Base-by-base conservation (phyloP, 2,888 invertebrate species). In the Drosophila fungiperda region DNA sequence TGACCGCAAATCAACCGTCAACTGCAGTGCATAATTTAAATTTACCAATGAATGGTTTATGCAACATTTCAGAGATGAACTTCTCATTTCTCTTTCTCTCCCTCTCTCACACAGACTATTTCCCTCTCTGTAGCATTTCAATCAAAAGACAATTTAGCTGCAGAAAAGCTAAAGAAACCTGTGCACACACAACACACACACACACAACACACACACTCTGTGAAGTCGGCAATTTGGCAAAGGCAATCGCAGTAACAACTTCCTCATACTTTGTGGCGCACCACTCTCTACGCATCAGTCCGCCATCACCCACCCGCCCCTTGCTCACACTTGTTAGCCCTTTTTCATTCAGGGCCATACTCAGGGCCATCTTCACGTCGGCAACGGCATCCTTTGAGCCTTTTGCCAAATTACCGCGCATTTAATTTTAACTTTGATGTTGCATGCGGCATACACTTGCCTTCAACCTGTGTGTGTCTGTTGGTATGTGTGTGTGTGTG, bases 371-470 rank as follows among this genome's bases (percentile, higher is more conserved):
- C 81, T 81, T 73, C 78, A 81, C 68, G 77, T 80, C 83, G 73
- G 79, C 78, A 73, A 75, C 90, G 92, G 91, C 90, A 90, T 92
- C 90, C 89, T 91, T 91, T 91, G 92, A 90, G 83, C 83, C 82
- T 87, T 89, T 89, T 84, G 88, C 90, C 87, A 91, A 91, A 91
- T 91, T 91, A 90, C 90, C 86, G 91, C 90, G 90, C 91, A 92
- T 92, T 91, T 91, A 92, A 91, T 91, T 87, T 92, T 89, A 91
- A 89, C 89, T 92, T 92, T 91, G 85, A 90, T 91, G 90, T 92
- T 92, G 92, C 91, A 92, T 90, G 92, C 91, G 91, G 88, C 89
- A 89, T 83, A 82, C 84, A 86, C 68, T 86, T 89, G 74, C 77
- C 87, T 78, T 76, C 76, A 79, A 20, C 29, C 23, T 80, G 76